phyloP scores from a whole-genome alignment of 2,797 vertebrate genomes.

The Cygnus olor region DNA sequence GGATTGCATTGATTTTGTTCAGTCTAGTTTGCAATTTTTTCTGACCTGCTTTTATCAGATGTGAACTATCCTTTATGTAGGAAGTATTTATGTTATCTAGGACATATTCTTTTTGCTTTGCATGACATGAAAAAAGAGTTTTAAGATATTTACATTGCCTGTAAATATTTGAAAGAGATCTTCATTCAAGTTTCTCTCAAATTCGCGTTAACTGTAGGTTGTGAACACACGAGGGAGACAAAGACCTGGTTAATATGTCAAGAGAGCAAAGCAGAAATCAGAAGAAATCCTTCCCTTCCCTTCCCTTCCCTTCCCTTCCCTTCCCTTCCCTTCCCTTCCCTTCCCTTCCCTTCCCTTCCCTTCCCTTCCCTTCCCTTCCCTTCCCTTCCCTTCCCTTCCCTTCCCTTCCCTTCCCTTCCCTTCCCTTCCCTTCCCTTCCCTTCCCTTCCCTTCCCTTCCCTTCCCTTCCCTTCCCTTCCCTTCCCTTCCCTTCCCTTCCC shows the following conservation, averaged over 20 bases:
- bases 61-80: slow-evolving; percentile 33
- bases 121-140: not conserved
- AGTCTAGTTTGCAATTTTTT: slow-evolving; percentile 22
- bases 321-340: no score
- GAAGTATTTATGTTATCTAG: slow-evolving; percentile 32
- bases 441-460: no score
- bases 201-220: slow-evolving; percentile 25
- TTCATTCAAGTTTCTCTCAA: not conserved
- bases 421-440: no score
- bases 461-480: no score
- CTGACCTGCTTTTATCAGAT: slow-evolving; percentile 21
- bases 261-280: not conserved
- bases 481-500: no score
- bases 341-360: no score
- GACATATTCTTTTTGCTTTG: slow-evolving; percentile 42
- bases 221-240: slow-evolving; percentile 80
- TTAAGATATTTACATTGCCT: not conserved
- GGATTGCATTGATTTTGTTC: slow-evolving; percentile 39
- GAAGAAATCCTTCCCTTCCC: no score
- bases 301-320: no score
- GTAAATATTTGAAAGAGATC: not conserved
- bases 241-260: slow-evolving; percentile 61
- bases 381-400: no score
- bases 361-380: no score
- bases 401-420: no score